Base-by-base conservation (phyloP, 2,797 vertebrate genomes). In the Leucoraja ocellata region DNA sequence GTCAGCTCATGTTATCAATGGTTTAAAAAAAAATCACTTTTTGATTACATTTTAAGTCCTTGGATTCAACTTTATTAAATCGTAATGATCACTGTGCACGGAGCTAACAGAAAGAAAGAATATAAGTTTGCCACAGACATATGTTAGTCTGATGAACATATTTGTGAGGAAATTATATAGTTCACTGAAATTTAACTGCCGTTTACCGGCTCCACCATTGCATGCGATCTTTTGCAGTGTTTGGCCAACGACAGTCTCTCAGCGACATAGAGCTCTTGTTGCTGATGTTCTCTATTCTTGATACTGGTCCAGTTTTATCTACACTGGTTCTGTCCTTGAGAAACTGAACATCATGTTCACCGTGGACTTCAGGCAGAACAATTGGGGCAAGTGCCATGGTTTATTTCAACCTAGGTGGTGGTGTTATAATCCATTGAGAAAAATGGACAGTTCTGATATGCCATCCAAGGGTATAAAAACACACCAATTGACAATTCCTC, bases 311-410 rank as follows among this genome's bases (percentile, higher is more conserved):
- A 91, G 28, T 74, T 91, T 91, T 91, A 91, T 74, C 71, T 91
- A 39, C 36, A 46, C 14, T 54, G 23, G 68, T 23, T 25, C 11
- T 54, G 32, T 54, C 23, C 68, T 39, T 46, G 21, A 39, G 46
- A 74, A 91, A 91, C 90, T 91, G 90, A 91, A 46, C 65, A 74
- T 39, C 23, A 4, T 25, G 10, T 74, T 91, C 36, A 91, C 68
- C 28, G 36, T n/a, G 6, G 65, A 39, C 90, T 73, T 74, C 90
- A 91, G 36, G 13, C 36, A 9, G 88, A 68, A 73, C 36, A 71
- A 73, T 1, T 39, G 23, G 18, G 0, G 36, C 65, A 25, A 13
- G 36, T 54, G 23, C 4, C 2, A 71, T 91, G 16, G 10, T 54
- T 74, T 54, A 23, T 39, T 23, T 54, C 11, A 73, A 91, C 21